Evolutionary conservation across 2,888 invertebrate genomes (phyloP).

Genomic region (Autographa pulchrina): DNA sequence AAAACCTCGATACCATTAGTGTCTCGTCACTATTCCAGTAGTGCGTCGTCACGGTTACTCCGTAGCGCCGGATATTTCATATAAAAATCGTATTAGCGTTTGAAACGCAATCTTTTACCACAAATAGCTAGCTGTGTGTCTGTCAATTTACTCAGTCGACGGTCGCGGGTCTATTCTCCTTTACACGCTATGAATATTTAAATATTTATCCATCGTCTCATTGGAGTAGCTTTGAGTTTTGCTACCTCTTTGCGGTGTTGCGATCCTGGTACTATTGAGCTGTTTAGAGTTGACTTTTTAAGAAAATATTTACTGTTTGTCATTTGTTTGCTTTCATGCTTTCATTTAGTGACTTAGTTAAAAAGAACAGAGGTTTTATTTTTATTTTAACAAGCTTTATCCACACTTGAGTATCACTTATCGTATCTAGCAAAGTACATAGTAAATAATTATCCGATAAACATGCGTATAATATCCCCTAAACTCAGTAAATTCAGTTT

Average conservation of each 20-base stretch:
- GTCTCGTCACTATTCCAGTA: slow-evolving; percentile 50
- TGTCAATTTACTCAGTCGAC: slow-evolving; percentile 52
- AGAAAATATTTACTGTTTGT: slow-evolving; percentile 8
- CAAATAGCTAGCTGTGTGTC: slow-evolving; percentile 49
- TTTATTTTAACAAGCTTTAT: not conserved
- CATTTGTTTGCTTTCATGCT: not conserved
- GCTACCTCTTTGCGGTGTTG: slow-evolving; percentile 25
- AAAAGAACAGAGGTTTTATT: not conserved
- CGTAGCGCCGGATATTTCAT: slow-evolving; percentile 68
- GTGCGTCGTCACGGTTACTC: slow-evolving; percentile 66
- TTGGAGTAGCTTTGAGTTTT: slow-evolving; percentile 29
- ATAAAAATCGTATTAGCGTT: slow-evolving; percentile 71
- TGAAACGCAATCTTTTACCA: slow-evolving; percentile 67
- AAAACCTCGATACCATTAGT: slow-evolving; percentile 27
- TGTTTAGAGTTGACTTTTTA: slow-evolving; percentile 35
- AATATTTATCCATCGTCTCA: slow-evolving; percentile 52
- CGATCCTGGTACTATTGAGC: slow-evolving; percentile 34
- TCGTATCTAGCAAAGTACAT: not conserved
- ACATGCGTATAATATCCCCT: not conserved
- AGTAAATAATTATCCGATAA: not conserved
- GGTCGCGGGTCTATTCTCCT: slow-evolving; percentile 29
- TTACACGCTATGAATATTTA: slow-evolving; percentile 55
- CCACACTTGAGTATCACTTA: too few species aligned
- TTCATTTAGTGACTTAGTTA: not conserved
- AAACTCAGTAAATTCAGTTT: slow-evolving; percentile 3